Evolutionary conservation across 2,888 invertebrate genomes (phyloP).

Genomic region (Eupithecia exiguata): DNA sequence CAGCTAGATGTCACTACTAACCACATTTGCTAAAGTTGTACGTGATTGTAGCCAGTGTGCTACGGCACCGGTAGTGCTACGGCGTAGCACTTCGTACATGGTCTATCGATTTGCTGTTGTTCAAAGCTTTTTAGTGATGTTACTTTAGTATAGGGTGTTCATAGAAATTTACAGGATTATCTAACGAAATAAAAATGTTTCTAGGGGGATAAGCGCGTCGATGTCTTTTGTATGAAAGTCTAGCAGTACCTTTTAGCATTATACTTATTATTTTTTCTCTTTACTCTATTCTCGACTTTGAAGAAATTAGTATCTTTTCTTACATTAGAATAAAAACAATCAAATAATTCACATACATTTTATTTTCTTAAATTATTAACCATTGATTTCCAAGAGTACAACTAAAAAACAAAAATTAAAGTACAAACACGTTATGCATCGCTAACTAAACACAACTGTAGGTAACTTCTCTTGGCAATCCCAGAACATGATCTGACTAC

Average conservation of each 20-base stretch:
- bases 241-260: not conserved
- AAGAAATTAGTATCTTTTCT: not conserved
- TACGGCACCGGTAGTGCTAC: not conserved
- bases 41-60: not conserved
- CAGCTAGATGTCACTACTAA: slow-evolving; percentile 25
- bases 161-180: not conserved
- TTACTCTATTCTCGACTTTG: not conserved
- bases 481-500: slow-evolving; percentile 78
- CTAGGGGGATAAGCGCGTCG: not conserved
- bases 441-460: slow-evolving; percentile 83
- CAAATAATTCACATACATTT: slow-evolving; percentile 82
- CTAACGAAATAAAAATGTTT: not conserved
- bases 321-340: slow-evolving; percentile 43
- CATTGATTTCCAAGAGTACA: slow-evolving; percentile 84
- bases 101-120: not conserved
- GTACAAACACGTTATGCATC: slow-evolving; percentile 84
- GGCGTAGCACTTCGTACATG: slow-evolving; percentile 7
- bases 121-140: not conserved
- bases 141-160: not conserved
- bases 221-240: slow-evolving; percentile 1
- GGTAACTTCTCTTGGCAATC: slow-evolving; percentile 84
- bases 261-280: not conserved
- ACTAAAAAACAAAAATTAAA: slow-evolving; percentile 85
- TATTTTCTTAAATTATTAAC: slow-evolving; percentile 84
- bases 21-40: not conserved